Evolutionary conservation across 2,113 vertebrate species (phyloP).

Genomic region (Alaudala cheleensis): DNA sequence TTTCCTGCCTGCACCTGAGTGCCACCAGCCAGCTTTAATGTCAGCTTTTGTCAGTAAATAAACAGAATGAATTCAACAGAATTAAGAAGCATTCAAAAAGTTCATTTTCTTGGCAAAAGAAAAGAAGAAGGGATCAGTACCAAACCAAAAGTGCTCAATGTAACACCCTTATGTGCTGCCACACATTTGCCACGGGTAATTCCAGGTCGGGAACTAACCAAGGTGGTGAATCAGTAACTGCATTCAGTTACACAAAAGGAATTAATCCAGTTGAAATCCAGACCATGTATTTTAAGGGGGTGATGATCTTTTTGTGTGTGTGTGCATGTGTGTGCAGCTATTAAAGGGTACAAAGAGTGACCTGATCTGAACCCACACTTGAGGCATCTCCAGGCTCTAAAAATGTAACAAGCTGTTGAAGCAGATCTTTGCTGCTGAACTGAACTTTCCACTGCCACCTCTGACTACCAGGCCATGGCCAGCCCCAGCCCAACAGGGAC

Average conservation of each 20-base stretch:
- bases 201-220: neutral
- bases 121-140: neutral
- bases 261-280: neutral
- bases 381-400: slow-evolving; percentile 51
- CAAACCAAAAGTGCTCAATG: neutral
- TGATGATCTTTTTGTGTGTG: neutral
- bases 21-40: neutral
- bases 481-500: neutral
- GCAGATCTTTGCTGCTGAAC: neutral
- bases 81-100: neutral
- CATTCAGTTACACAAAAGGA: neutral
- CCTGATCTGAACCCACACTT: slow-evolving; percentile 47
- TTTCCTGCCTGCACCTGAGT: neutral
- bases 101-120: neutral
- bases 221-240: neutral
- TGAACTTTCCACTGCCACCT: slow-evolving; percentile 6
- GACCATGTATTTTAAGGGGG: neutral
- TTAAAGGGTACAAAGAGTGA: slow-evolving; percentile 44
- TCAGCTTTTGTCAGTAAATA: neutral
- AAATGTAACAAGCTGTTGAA: slow-evolving; percentile 51
- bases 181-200: neutral
- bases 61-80: neutral
- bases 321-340: neutral
- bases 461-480: neutral
- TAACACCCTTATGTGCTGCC: neutral